A percentile compares a stretch with the other conserved stretches of the same genome.
phyloP scores from a whole-genome alignment of 2,888 invertebrate genomes.

The Eugnorisma glareosa region DNA sequence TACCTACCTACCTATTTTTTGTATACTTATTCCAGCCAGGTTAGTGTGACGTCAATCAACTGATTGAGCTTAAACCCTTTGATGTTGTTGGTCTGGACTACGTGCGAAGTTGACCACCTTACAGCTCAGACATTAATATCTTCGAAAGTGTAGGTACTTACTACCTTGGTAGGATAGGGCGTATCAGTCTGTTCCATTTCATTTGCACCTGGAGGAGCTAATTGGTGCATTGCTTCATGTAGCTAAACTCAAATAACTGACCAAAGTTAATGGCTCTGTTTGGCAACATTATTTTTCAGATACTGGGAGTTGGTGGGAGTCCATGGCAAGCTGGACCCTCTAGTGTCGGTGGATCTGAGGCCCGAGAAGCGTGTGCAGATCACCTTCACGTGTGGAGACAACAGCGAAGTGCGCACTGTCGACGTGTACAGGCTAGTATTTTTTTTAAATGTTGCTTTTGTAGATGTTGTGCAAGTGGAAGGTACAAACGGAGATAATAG shows the following conservation, averaged over 20 bases:
- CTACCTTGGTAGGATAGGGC: neutral
- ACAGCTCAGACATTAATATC: neutral
- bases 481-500: neutral
- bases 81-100: neutral
- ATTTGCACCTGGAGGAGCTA: neutral
- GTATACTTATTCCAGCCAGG: neutral
- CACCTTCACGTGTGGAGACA: conserved; percentile 94
- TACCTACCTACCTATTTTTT: neutral
- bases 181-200: neutral
- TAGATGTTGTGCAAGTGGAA: neutral
- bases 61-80: neutral
- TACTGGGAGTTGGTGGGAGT: conserved; percentile 95
- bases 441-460: neutral
- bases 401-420: conserved; percentile 93
- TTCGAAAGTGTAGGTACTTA: neutral
- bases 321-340: conserved; percentile 97
- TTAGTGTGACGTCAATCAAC: neutral
- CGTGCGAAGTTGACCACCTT: neutral
- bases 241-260: neutral
- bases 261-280: neutral
- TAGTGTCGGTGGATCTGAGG: conserved; percentile 96
- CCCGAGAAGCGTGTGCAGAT: conserved; percentile 97
- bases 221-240: neutral
- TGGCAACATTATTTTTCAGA: conserved; percentile 83
- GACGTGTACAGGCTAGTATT: conserved; percentile 92